A percentile compares a stretch with the other conserved stretches of the same genome.
Conservation (phyloP, 2,113 vertebrate genomes). For the Blennius ocellaris region DNA sequence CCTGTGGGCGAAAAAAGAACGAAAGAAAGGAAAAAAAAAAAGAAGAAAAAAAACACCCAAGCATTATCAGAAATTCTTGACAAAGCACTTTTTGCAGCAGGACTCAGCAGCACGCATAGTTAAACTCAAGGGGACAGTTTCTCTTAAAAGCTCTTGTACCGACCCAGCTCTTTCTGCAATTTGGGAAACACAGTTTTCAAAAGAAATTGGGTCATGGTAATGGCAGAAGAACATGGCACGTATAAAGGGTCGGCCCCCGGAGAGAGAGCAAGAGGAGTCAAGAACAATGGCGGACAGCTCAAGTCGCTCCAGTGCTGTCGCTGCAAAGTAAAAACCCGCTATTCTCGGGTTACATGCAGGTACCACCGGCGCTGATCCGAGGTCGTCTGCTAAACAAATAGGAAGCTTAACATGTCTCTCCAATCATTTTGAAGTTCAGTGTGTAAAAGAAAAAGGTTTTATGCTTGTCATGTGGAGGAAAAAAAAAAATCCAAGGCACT, state of each 20-base stretch:
- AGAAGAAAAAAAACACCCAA: no score
- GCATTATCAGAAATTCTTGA: slow-evolving; percentile 72
- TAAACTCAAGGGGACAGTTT: slow-evolving; percentile 78
- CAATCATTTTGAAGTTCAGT: slow-evolving; percentile 39
- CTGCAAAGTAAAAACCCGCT: slow-evolving; percentile 50
- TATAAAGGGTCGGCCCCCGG: slow-evolving; percentile 68
- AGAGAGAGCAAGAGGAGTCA: slow-evolving; percentile 59
- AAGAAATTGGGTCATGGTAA: slow-evolving; percentile 76
- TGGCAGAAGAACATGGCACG: slow-evolving; percentile 71
- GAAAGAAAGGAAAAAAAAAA: no score
- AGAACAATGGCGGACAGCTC: slow-evolving; percentile 62
- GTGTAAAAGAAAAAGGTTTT: slow-evolving; percentile 17
- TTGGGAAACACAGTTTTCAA: slow-evolving; percentile 72
- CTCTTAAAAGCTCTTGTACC: slow-evolving; percentile 74
- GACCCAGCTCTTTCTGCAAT: slow-evolving; percentile 64
- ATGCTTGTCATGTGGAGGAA: slow-evolving; percentile 48
- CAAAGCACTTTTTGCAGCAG: slow-evolving; percentile 73
- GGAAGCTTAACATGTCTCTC: slow-evolving; percentile 34
- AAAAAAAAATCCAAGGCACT: slow-evolving; percentile 45
- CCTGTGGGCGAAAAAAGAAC: slow-evolving; percentile 55
- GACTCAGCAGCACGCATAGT: slow-evolving; percentile 70
- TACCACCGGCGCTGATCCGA: background rate
- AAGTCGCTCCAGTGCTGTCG: slow-evolving; percentile 55
- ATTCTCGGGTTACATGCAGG: slow-evolving; percentile 30
- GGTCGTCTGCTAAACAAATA: slow-evolving; percentile 51